Base-by-base conservation (phyloP, 2,797 vertebrate species). In the Sebastolobus altivelis region DNA sequence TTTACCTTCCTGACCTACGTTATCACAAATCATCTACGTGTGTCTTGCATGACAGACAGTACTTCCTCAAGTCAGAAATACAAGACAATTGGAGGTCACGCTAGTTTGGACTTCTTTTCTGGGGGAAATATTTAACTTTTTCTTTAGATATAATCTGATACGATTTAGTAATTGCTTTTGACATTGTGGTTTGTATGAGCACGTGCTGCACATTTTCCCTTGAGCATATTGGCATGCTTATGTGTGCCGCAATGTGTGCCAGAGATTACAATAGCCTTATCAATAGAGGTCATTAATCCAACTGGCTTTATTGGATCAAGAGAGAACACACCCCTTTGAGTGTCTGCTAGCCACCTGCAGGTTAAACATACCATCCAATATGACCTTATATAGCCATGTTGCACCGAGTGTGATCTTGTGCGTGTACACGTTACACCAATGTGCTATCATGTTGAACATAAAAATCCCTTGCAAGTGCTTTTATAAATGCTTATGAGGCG, bases 351-450 rank as follows among this genome's bases (percentile, higher is more conserved):
- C 13, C 43, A 52, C 55, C 38, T 61, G 13, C 66, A 38, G 31
- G 60, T 25, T 16, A 62, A 54, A 61, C 60, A 43, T 70, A 13
- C 22, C 46, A 14, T 35, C 35, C n/a, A 75, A 54, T 27, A 59
- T 85, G 25, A 43, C 89, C 88, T 71, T 87, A 83, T 85, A 86
- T 72, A 61, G 88, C 65, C 43, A 79, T 72, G 3, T 65, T 55
- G 31, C 12, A 9, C 6, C n/a, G 29, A 22, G 65, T 33, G 43
- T 79, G 37, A 49, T 49, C 46, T 49, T 12, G 9, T 68, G 27
- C 25, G 33, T 63, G 43, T 40, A 37, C 9, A 2, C 52, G 40
- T 5, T 3, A 31, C 7, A 2, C 16, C 4, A 22, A 31, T 58
- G 72, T 71, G 58, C 33, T n/a, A 13, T 46, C 6, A 31, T 43